phyloP scores from a whole-genome alignment of 2,888 invertebrate genomes.

The Troides helena region DNA sequence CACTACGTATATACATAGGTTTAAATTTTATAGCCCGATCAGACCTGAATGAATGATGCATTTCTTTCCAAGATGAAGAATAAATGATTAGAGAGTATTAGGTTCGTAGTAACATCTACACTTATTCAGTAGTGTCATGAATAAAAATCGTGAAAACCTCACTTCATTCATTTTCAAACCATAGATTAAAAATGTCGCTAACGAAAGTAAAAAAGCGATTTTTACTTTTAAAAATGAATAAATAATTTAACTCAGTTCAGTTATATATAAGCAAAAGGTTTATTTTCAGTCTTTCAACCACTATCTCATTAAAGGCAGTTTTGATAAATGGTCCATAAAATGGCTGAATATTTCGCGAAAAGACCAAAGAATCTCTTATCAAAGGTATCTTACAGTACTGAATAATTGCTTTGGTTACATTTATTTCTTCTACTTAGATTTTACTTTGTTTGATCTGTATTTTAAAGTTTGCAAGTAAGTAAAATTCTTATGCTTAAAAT shows the following conservation, averaged over 20 bases:
- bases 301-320: not conserved
- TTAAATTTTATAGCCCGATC: no score
- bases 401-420: not conserved
- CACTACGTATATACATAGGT: no score
- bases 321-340: not conserved
- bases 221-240: not conserved
- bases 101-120: no score
- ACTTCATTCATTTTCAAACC: no score
- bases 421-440: not conserved
- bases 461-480: not conserved
- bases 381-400: not conserved
- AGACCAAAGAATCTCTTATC: not conserved
- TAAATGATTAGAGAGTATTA: no score
- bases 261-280: not conserved
- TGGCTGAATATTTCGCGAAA: not conserved
- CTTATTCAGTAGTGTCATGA: no score
- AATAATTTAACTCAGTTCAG: not conserved
- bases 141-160: no score
- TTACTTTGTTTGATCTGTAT: not conserved
- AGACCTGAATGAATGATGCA: no score
- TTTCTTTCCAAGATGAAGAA: no score
- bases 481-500: no score
- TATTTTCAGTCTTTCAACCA: not conserved
- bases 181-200: no score
- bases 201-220: not conserved